phyloP scores from a whole-genome alignment of 1,140 invertebrate species.

The Pemphigus obesinymphae region DNA sequence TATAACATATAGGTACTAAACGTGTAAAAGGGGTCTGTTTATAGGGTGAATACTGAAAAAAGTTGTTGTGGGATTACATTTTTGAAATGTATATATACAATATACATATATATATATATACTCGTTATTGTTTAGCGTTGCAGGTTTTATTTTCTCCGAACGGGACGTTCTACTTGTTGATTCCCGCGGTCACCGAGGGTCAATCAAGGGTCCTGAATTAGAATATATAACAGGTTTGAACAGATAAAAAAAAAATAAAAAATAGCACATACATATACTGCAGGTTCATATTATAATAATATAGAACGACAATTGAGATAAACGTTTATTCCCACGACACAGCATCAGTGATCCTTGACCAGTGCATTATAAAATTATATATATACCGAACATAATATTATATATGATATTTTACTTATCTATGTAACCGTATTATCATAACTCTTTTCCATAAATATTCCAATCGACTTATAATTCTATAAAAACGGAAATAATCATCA shows the following conservation, averaged over 20 bases:
- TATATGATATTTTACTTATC: too few species aligned
- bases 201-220: slow-evolving; percentile 33
- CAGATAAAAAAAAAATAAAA: not conserved
- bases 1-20: not conserved
- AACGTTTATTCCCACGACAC: slow-evolving; percentile 23
- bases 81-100: not conserved
- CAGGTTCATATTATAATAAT: slow-evolving; percentile 14
- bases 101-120: not conserved
- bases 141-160: slow-evolving; percentile 37
- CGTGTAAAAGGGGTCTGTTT: not conserved
- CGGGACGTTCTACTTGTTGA: slow-evolving; percentile 39
- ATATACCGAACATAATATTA: not conserved
- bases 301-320: not conserved
- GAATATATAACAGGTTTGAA: slow-evolving; percentile 32
- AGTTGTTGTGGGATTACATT: not conserved
- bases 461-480: too few species aligned
- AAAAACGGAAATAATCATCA: too few species aligned
- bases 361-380: not conserved
- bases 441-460: too few species aligned
- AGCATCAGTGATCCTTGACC: not conserved
- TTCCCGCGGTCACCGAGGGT: slow-evolving; percentile 33
- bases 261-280: not conserved
- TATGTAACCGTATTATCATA: too few species aligned
- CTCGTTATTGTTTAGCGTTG: slow-evolving; percentile 16
- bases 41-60: not conserved